Base-by-base conservation (phyloP, 2,888 invertebrate species). In the Xestia ashworthii region DNA sequence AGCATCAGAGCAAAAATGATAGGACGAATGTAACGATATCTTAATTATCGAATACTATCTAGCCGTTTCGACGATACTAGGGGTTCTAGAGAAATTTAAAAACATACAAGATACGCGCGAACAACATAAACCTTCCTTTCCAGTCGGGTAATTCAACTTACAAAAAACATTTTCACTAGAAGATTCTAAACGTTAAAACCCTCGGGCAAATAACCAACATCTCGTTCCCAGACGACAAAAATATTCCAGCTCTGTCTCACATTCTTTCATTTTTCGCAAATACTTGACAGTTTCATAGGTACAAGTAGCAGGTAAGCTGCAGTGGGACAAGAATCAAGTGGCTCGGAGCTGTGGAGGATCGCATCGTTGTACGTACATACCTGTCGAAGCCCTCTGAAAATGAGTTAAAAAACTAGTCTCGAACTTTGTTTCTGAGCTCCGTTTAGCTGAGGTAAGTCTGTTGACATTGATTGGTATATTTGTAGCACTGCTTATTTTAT, bases 361-460 rank as follows among this genome's bases (percentile, higher is more conserved):
- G 83, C 89, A 89, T 89, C 89, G 87, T 86, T 90, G 84, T 87
- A 79, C 84, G 85, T 86, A 79, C 84, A 85, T 86, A 80, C 86
- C 78, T 80, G 78, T 71, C 74, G 87, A 74, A 76, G 78, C 81
- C 77, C 80, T 82, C 72, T 78, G 68, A 73, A 80, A 67, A 70
- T 53, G 71, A 70, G 82, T 85, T 83, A 80, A 79, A 71, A 71
- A 48, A 48, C 65, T 74, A 38, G 32, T 25, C 9, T 65, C 38
- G 58, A 76, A 66, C 32, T 44, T 19, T 1, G 25, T 44, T 55
- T 19, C 22, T 25, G 38, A n/a, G 4, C 16, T 14, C 86, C 73
- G 83, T 80, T 58, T 48, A 41, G 62, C 55, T 55, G 44, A 65
- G 14, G 32, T 22, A 44, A 22, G 8, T 76, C 14, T 48, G 5